Conservation (phyloP, 2,888 invertebrate species). For the Tortrix viridana region DNA sequence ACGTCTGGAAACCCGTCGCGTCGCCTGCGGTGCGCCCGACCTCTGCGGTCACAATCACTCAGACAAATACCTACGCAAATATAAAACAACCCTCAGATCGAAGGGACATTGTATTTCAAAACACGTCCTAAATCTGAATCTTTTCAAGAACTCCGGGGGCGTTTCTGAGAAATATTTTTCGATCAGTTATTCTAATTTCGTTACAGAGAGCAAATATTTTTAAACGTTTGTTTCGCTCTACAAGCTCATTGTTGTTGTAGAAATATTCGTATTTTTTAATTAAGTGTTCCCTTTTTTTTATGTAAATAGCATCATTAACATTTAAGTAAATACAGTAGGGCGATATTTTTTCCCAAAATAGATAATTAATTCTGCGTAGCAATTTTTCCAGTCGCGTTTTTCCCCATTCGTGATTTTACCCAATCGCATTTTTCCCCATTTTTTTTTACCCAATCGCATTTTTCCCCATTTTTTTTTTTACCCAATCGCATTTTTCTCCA, state of each 20-base stretch:
- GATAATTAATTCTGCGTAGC: too few relatives aligned
- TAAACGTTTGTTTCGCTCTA: slow-evolving; percentile 22
- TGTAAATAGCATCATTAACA: too few relatives aligned
- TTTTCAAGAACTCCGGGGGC: slow-evolving; percentile 32
- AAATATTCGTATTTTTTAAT: too few relatives aligned
- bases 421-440: too few relatives aligned
- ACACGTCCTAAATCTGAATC: slow-evolving; percentile 38
- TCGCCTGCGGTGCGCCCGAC: slow-evolving; percentile 28
- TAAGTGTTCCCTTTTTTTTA: too few relatives aligned
- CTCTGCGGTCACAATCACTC: slow-evolving; percentile 29
- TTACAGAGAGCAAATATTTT: slow-evolving; percentile 20
- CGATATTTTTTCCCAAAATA: too few relatives aligned
- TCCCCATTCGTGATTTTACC: too few relatives aligned
- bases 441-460: too few relatives aligned
- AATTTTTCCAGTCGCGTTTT: too few relatives aligned
- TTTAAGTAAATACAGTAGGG: too few relatives aligned
- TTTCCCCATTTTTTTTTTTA: too few relatives aligned
- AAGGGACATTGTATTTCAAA: slow-evolving; percentile 37
- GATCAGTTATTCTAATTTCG: slow-evolving; percentile 33
- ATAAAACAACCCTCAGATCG: slow-evolving; percentile 33
- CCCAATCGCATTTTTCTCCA: too few relatives aligned
- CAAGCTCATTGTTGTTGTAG: slow-evolving; percentile 12
- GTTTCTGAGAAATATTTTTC: slow-evolving; percentile 30
- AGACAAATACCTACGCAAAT: slow-evolving; percentile 32
- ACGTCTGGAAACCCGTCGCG: slow-evolving; percentile 22